Conservation (phyloP, 2,888 invertebrate species). For the Tethea ocularis region DNA sequence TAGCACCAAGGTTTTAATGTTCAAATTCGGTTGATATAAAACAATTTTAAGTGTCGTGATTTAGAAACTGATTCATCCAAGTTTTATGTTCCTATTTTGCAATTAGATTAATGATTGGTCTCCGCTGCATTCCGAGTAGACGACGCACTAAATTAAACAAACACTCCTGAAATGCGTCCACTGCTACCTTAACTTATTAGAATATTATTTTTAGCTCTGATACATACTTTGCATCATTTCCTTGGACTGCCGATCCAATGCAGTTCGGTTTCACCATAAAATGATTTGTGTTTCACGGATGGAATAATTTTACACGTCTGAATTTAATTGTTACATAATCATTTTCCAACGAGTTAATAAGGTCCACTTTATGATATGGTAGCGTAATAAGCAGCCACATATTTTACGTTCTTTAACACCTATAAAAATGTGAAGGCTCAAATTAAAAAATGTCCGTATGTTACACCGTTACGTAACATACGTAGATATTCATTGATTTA, state of each 20-base stretch:
- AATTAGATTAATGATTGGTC: no score
- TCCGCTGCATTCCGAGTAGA: no score
- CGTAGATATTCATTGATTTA: no score
- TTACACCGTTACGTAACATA: conserved; percentile 46
- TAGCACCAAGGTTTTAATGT: neutral
- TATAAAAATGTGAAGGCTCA: conserved; percentile 57
- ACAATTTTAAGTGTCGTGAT: neutral
- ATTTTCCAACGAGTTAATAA: conserved; percentile 46
- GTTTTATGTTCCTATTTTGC: no score
- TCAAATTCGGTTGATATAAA: neutral
- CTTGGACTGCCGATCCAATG: no score
- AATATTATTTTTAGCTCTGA: no score
- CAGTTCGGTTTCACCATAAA: no score
- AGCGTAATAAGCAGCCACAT: conserved; percentile 44
- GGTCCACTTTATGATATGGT: conserved; percentile 26
- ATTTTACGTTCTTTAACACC: conserved; percentile 63
- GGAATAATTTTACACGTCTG: conserved; percentile 14
- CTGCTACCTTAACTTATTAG: no score
- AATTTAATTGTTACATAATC: conserved; percentile 29
- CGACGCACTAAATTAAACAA: no score
- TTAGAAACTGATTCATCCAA: neutral
- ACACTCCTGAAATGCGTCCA: no score
- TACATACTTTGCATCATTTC: no score
- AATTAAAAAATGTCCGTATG: conserved; percentile 30
- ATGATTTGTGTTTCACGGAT: no score